Conservation (phyloP, 2,797 vertebrate genomes). For the Chelon labrosus region DNA sequence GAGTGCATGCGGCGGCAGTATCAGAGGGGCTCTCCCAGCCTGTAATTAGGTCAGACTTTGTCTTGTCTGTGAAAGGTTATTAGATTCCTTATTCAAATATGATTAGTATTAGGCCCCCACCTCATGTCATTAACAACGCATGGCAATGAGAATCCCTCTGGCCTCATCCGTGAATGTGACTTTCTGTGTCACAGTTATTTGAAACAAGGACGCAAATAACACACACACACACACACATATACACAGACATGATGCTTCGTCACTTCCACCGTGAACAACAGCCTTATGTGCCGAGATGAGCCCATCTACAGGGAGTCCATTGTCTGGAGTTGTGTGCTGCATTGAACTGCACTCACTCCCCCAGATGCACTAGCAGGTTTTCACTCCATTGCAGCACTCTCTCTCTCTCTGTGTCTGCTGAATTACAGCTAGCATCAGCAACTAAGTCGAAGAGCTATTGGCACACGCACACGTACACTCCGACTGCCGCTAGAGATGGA, state of each 20-base stretch:
- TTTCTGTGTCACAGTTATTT: slow-evolving; percentile 42
- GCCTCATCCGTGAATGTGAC: slow-evolving; percentile 40
- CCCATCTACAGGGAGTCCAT: slow-evolving; percentile 52
- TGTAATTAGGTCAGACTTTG: slow-evolving; percentile 73
- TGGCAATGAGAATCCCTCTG: slow-evolving; percentile 36
- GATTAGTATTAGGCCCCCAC: slow-evolving; percentile 40
- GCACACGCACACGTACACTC: slow-evolving; percentile 63
- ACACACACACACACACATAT: slow-evolving; percentile 6
- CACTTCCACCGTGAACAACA: slow-evolving; percentile 38
- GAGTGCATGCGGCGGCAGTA: slow-evolving; percentile 1
- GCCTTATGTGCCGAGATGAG: slow-evolving; percentile 36
- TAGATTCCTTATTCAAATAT: slow-evolving; percentile 64
- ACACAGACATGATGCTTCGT: slow-evolving; percentile 22
- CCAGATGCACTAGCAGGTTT: slow-evolving; percentile 67
- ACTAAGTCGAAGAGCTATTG: slow-evolving; percentile 80
- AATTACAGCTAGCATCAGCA: slow-evolving; percentile 83
- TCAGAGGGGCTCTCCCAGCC: slow-evolving; percentile 53
- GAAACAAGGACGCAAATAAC: slow-evolving; percentile 22
- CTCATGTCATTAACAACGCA: slow-evolving; percentile 46
- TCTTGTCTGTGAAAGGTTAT: slow-evolving; percentile 64
- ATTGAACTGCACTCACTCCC: slow-evolving; percentile 53
- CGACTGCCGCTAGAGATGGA: slow-evolving; percentile 85
- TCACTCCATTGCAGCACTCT: slow-evolving; percentile 75
- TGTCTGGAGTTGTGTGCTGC: slow-evolving; percentile 73
- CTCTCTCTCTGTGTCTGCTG: slow-evolving; percentile 70